Conservation (phyloP, 2,888 invertebrate genomes). For the Octodonta nipae region DNA sequence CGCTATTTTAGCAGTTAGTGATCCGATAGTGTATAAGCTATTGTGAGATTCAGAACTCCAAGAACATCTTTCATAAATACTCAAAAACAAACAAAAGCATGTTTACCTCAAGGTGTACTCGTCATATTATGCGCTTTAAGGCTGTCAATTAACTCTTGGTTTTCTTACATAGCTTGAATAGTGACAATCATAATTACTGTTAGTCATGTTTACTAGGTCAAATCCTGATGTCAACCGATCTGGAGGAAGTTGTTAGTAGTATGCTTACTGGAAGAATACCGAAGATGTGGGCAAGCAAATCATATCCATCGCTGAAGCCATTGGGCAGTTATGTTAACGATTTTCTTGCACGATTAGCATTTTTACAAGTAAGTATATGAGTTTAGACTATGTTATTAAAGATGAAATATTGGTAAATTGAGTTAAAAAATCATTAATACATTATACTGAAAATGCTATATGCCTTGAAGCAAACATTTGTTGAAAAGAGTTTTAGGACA, state of each 20-base stretch:
- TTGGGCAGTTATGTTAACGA: conserved; percentile 77
- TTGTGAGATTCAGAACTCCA: too few species aligned
- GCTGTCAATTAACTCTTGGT: background rate
- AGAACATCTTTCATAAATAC: too few species aligned
- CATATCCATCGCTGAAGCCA: conserved; percentile 85
- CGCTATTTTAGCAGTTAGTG: too few species aligned
- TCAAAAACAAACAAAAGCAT: too few species aligned
- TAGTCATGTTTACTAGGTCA: conserved; percentile 46
- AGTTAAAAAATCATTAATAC: too few species aligned
- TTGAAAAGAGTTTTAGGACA: conserved; percentile 4
- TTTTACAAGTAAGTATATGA: conserved; percentile 56
- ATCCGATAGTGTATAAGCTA: too few species aligned
- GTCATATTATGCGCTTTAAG: background rate
- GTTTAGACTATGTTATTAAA: background rate
- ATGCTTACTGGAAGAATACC: conserved; percentile 77
- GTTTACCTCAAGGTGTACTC: background rate
- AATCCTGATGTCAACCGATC: conserved; percentile 71
- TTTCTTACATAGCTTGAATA: too few species aligned
- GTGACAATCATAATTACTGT: too few species aligned
- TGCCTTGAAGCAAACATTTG: too few species aligned
- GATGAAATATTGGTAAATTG: too few species aligned
- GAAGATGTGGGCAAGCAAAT: conserved; percentile 66
- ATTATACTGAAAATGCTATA: too few species aligned
- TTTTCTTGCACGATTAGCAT: conserved; percentile 67
- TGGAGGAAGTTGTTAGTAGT: conserved; percentile 74